Conservation (phyloP, 2,888 invertebrate genomes). For the Chydorus sphaericus region DNA sequence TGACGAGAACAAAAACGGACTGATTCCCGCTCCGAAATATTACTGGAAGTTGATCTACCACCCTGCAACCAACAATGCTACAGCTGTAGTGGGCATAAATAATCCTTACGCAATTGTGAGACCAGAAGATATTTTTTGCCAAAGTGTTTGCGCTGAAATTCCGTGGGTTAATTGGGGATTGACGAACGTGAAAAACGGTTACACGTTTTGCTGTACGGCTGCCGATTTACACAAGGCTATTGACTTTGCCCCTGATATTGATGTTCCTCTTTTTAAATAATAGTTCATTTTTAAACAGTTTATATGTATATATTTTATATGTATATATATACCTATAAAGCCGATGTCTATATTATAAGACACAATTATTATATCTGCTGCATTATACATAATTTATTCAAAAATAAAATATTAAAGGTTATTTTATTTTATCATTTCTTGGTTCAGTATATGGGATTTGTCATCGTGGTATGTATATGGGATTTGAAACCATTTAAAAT, state of each 20-base stretch:
- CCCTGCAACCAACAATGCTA: slow-evolving; percentile 33
- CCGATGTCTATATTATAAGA: no score
- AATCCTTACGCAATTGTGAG: slow-evolving; percentile 33
- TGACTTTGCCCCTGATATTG: not conserved
- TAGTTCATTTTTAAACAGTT: no score
- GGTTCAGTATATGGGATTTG: no score
- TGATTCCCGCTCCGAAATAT: slow-evolving; percentile 40
- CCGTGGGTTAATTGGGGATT: slow-evolving; percentile 30
- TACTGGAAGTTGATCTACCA: slow-evolving; percentile 46
- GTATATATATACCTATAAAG: no score
- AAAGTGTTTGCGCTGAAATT: slow-evolving; percentile 31
- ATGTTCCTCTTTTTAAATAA: not conserved
- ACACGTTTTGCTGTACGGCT: slow-evolving; percentile 9
- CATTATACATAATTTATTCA: no score
- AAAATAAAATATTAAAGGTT: no score
- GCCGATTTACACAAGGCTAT: not conserved
- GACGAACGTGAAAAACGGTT: not conserved
- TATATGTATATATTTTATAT: no score
- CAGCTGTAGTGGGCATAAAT: slow-evolving; percentile 46
- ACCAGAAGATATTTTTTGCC: slow-evolving; percentile 32
- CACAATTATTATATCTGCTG: no score
- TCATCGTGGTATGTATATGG: no score
- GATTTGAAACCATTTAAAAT: no score
- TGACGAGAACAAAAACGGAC: slow-evolving; percentile 32
- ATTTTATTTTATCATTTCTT: no score